These are phyloP conservation scores for Salvelinus namaycush DNA, from an alignment of 2,113 vertebrate genomes.

Conservation along the genomic window DNA sequence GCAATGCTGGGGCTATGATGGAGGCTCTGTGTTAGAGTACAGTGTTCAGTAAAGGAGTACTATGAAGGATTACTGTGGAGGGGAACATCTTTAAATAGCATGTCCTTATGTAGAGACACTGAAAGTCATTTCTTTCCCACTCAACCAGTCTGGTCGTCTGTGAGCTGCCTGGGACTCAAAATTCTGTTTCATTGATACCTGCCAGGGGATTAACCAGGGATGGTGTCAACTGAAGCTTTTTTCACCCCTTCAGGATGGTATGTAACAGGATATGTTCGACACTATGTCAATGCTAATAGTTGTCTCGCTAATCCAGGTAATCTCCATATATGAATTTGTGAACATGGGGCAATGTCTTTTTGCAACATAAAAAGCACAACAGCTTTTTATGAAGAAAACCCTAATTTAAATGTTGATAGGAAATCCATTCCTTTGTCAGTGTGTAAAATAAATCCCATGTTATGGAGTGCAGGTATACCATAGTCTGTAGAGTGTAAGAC, in stretches of 20 bases:
- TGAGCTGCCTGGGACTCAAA: constrained; percentile 1
- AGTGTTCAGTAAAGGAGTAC: constrained; percentile 1
- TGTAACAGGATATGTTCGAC: constrained; percentile 49
- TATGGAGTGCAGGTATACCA: not conserved
- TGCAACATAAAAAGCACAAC: constrained; percentile 19
- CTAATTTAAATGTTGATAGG: not conserved
- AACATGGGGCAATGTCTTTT: constrained; percentile 33
- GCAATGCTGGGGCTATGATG: constrained; percentile 5
- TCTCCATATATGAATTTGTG: constrained; percentile 63
- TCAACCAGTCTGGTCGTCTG: constrained; percentile 30
- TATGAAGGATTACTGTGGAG: constrained; percentile 19
- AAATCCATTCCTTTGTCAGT: not conserved
- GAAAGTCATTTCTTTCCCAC: constrained; percentile 23
- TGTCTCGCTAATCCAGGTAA: constrained; percentile 65
- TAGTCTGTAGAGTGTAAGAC: not conserved
- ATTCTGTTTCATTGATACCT: constrained; percentile 27
- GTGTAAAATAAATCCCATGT: constrained; percentile 9
- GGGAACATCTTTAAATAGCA: constrained; percentile 34
- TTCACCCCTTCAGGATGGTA: constrained; percentile 41
- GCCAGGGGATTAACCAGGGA: constrained; percentile 22
- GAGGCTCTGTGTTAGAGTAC: not conserved
- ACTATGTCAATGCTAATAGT: constrained; percentile 50
- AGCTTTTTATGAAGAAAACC: constrained; percentile 12
- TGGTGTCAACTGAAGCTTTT: constrained; percentile 12
- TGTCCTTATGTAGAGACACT: constrained; percentile 4